Conservation (phyloP, 2,797 vertebrate species). For the Gallinago stenura region DNA sequence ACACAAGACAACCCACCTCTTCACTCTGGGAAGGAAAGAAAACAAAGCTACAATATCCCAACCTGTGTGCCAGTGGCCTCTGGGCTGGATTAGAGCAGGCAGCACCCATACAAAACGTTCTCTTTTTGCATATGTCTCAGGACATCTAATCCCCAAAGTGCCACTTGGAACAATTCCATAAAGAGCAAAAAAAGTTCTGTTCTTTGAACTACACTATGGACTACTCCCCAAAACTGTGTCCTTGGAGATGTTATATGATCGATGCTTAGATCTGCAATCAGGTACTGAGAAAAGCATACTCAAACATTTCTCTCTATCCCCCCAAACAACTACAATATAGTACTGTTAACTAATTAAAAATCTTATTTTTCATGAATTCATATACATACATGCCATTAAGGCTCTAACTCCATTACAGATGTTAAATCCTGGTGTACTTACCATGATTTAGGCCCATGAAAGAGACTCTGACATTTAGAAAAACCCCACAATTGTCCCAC, state of each 20-base stretch:
- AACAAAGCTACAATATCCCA: background rate
- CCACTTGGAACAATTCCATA: background rate
- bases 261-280: background rate
- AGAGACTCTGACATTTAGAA: background rate
- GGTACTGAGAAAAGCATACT: background rate
- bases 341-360: background rate
- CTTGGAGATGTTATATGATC: background rate
- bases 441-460: background rate
- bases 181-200: background rate
- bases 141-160: background rate
- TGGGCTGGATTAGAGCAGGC: background rate
- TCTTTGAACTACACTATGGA: background rate
- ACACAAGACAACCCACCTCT: background rate
- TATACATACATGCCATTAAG: background rate
- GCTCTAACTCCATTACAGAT: background rate
- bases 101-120: background rate
- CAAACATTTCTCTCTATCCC: background rate
- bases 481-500: background rate
- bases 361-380: background rate
- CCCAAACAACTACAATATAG: background rate
- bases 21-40: background rate
- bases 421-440: background rate
- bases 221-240: background rate
- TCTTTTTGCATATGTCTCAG: background rate
- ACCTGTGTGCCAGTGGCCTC: background rate